Evolutionary conservation across 2,888 invertebrate species (phyloP), one percentile per base, ranked within the genome.

Genomic region (Synergus umbraculus): DNA sequence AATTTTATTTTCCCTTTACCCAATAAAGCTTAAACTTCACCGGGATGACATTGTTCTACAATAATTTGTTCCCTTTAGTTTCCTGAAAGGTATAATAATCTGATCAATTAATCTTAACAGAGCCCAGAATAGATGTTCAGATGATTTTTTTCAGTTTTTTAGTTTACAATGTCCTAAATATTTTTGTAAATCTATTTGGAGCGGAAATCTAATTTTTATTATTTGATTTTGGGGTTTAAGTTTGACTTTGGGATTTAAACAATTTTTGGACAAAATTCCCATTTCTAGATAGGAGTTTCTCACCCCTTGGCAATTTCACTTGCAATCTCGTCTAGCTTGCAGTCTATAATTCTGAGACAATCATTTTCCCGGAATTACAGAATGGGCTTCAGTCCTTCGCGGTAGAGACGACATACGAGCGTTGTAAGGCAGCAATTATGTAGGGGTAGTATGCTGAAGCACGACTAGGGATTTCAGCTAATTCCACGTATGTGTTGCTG

Each of bases 401-500:
- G 44, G 67, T 67, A 67, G 12, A 41, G 9, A 44, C 67, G 67
- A 67, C 44, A 46, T 67, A 67, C 29, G 67, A 60, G 69, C 81
- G 80, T 84, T 82, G 83, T 84, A 84, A 86, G 86, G 81, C 81
- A 83, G 81, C 85, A 85, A 88, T 89, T 89, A 89, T 81, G 85
- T 84, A 77, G 83, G 80, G 85, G 84, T 84, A 83, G 86, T 88
- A 90, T 90, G 88, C 88, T 80, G 76, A 78, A 85, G 85, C 88
- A 89, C 88, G 88, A 81, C 78, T 73, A 67, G 82, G 85, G 87
- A 87, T 87, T 87, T 83, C 76, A 78, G 83, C 80, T 90, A 90
- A 90, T 90, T 87, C 87, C 79, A 83, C 80, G 86, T 86, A 84
- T 89, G 86, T 89, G 90, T 85, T 81, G 83, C 37, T 79, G 89